Evolutionary conservation across 2,797 vertebrate genomes (phyloP), one percentile per base, ranked within the genome.

Genomic region (Hypotaenidia okinawae): DNA sequence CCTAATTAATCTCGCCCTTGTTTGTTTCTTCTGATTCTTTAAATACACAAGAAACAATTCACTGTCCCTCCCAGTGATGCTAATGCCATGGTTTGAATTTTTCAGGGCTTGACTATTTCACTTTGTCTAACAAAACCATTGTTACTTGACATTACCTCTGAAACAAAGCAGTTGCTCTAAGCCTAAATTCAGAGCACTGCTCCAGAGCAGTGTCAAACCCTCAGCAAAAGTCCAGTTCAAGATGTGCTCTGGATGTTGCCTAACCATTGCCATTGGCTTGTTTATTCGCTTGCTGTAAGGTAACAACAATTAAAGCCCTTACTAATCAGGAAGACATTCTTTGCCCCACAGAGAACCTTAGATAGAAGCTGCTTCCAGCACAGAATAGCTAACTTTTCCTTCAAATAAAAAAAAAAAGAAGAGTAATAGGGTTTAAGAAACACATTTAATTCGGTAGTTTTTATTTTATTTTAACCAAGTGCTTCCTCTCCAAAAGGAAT

Each of bases 1-100:
- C 49, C 57, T 54, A 83, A 85, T 87, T 84, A 76, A 91, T 90
- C 66, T 90, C n/a, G 3, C 79, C 24, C 43, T 69, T 85, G 54
- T 85, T 93, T 92, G 41, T 81, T 92, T 94, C 80, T 94, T 90
- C 63, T 67, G 57, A 69, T 45, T 82, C 73, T 90, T 86, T 81
- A 90, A 79, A 76, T 57, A 81, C 19, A 39, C n/a, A 55, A 95
- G 35, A 78, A 91, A 81, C 22, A 39, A 86, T 33, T 64, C 52
- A 9, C 5, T 1, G 13, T 92, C 55, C 17, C 69, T 93, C 73
- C 19, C 68, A 72, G 37, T 51, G 87, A 78, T 84, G 32, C 69
- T 69, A 81, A 57, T 37, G 37, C 37, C 39, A 33, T 27, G 43
- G 73, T 69, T 92, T 81, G 49, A 27, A n/a, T 87, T 95, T 87